Evolutionary conservation across 2,797 vertebrate genomes (phyloP).

Genomic region (Schizothorax lantsangensis): DNA sequence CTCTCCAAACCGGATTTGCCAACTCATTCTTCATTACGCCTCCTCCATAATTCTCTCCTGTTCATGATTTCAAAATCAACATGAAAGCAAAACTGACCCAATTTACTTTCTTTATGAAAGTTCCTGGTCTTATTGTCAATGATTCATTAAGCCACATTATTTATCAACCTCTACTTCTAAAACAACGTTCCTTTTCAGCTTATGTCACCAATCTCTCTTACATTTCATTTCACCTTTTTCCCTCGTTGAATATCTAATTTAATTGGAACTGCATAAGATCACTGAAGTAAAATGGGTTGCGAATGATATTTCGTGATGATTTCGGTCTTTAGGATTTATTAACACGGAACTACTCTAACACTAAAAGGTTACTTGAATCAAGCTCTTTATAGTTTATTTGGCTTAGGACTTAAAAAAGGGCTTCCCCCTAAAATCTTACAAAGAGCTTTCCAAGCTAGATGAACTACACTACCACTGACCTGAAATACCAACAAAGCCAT

Average conservation of each 20-base stretch:
- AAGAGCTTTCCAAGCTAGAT: constrained; percentile 25
- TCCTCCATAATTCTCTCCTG: background rate
- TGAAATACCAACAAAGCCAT: constrained; percentile 31
- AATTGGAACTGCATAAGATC: constrained; percentile 1
- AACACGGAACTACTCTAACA: background rate
- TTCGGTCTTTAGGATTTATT: background rate
- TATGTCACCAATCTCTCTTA: background rate
- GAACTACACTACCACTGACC: constrained; percentile 40
- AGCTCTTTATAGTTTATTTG: constrained; percentile 19
- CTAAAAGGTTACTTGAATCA: background rate
- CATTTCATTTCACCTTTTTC: no score
- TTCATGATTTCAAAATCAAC: background rate
- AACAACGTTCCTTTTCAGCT: background rate
- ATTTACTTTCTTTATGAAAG: background rate
- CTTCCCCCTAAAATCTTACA: constrained; percentile 12
- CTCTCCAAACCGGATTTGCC: background rate
- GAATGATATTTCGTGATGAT: background rate
- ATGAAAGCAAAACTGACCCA: background rate
- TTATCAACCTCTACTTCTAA: background rate
- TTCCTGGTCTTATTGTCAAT: background rate
- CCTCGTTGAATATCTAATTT: background rate
- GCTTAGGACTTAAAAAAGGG: constrained; percentile 8
- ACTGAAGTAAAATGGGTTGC: background rate
- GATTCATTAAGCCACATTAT: background rate
- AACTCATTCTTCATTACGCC: constrained; percentile 8